Conservation (phyloP, 2,113 vertebrate species). For the Synodontis membranacea region DNA sequence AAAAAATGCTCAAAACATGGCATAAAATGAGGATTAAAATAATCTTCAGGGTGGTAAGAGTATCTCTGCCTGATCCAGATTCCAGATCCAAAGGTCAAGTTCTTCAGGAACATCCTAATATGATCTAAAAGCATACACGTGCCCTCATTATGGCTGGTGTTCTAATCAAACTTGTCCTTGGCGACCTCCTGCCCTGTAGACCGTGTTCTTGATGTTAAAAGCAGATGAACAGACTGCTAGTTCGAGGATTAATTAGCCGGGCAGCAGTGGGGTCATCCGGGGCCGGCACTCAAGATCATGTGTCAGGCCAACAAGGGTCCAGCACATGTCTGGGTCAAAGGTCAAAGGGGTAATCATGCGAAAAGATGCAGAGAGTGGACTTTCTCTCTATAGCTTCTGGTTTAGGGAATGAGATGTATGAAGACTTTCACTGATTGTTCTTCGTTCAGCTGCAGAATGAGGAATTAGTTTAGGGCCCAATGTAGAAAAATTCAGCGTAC, state of each 20-base stretch:
- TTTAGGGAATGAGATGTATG: background rate
- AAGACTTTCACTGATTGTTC: background rate
- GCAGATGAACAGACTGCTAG: constrained; percentile 18
- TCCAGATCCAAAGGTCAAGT: background rate
- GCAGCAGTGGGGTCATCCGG: constrained; percentile 28
- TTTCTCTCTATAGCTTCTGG: constrained; percentile 23
- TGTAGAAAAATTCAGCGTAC: background rate
- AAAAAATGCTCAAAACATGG: background rate
- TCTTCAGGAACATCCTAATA: background rate
- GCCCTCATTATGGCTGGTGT: background rate
- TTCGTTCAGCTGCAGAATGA: background rate
- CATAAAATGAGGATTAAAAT: background rate
- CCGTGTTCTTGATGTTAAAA: constrained; percentile 29
- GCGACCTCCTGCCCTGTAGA: constrained; percentile 31
- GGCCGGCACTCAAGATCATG: constrained; percentile 18
- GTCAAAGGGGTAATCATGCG: constrained; percentile 32
- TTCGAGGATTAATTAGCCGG: constrained; percentile 40
- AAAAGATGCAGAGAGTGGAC: constrained; percentile 8
- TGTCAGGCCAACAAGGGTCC: constrained; percentile 32
- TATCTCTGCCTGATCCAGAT: background rate
- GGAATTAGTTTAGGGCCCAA: background rate
- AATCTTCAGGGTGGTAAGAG: background rate
- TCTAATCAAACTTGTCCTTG: background rate
- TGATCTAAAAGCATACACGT: background rate
- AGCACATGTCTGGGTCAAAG: constrained; percentile 36